Conservation (phyloP, 2,888 invertebrate genomes). For the Drosophila buzzatii region DNA sequence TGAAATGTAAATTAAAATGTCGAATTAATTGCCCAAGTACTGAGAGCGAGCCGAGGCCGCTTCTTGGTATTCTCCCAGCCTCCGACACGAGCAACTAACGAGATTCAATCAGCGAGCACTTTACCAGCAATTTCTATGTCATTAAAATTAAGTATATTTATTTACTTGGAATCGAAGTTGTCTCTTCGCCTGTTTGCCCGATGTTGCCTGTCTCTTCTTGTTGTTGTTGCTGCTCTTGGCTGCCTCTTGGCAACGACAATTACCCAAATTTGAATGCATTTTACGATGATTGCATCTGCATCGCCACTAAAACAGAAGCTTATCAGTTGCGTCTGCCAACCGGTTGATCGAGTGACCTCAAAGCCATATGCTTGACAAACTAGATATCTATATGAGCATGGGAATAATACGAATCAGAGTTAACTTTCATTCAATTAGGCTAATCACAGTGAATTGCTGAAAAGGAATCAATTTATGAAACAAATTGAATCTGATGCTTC, state of each 20-base stretch:
- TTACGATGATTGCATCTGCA: conserved; percentile 44
- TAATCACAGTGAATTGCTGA: not conserved
- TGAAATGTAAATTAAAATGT: conserved; percentile 78
- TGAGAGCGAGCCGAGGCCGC: conserved; percentile 41
- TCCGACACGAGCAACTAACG: conserved; percentile 60
- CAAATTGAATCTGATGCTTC: no score
- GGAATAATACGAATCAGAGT: not conserved
- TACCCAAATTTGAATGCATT: conserved; percentile 56
- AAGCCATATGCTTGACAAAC: conserved; percentile 4
- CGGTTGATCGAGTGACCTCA: conserved; percentile 23
- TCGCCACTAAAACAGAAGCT: conserved; percentile 37
- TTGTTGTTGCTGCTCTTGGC: not conserved
- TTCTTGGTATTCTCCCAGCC: conserved; percentile 68
- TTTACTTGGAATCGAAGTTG: conserved; percentile 66
- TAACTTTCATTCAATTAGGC: not conserved
- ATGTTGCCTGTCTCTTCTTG: not conserved
- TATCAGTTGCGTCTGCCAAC: conserved; percentile 22
- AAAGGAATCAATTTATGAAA: no score
- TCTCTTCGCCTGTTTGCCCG: conserved; percentile 26
- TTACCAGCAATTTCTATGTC: conserved; percentile 71
- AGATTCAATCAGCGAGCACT: conserved; percentile 75
- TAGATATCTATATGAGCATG: not conserved
- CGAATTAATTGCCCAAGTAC: conserved; percentile 75
- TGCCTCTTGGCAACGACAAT: conserved; percentile 26
- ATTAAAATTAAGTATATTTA: conserved; percentile 75